Conservation (phyloP, 2,888 invertebrate genomes). For the Athrips mouffetella region DNA sequence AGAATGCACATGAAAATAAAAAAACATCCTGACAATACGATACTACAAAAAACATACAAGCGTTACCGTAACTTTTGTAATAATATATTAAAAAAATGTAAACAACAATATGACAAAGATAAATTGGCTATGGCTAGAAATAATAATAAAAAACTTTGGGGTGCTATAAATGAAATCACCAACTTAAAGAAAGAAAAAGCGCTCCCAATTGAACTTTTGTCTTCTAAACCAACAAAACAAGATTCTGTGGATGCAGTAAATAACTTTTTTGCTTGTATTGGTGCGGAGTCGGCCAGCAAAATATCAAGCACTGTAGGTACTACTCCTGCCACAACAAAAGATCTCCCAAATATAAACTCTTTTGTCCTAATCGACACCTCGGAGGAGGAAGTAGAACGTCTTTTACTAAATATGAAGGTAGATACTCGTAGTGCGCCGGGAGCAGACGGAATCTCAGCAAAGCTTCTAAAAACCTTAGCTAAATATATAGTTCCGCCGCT, state of each 20-base stretch:
- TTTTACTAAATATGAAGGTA: not conserved
- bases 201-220: not conserved
- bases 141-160: slow-evolving; percentile 2
- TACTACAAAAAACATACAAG: not conserved
- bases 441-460: not conserved
- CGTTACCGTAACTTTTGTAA: slow-evolving; percentile 16
- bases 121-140: not conserved
- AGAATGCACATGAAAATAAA: slow-evolving; percentile 11
- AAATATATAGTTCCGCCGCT: not conserved
- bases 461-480: not conserved
- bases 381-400: not conserved
- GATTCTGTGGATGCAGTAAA: not conserved
- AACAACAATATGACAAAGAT: slow-evolving; percentile 5
- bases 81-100: slow-evolving; percentile 10
- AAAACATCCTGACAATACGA: slow-evolving; percentile 4
- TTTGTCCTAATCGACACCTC: not conserved
- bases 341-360: not conserved
- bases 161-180: too few relatives aligned
- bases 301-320: too few relatives aligned
- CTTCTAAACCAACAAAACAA: not conserved
- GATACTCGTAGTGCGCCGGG: not conserved
- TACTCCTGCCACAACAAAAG: not conserved
- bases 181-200: too few relatives aligned
- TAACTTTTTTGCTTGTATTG: not conserved
- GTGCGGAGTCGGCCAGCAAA: not conserved